Evolutionary conservation across 2,113 vertebrate genomes (phyloP).

Genomic region (Oreochromis tanganicae): DNA sequence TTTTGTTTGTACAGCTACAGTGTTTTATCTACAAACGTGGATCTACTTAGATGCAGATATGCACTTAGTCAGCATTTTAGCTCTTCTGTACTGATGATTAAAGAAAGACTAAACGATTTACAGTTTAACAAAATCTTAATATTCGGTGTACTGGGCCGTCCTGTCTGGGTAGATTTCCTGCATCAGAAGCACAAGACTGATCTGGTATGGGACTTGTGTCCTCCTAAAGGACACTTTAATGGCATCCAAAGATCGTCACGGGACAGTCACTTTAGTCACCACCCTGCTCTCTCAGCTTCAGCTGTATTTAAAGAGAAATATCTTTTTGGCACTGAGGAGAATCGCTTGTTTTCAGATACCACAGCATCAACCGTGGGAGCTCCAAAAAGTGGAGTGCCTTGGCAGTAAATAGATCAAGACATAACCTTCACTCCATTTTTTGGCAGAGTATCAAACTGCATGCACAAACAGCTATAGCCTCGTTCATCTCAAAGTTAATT

Average conservation of each 20-base stretch:
- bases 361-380: slow-evolving; percentile 1
- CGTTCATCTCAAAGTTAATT: slow-evolving; percentile 62
- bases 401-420: slow-evolving; percentile 45
- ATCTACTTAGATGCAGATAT: neutral
- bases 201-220: neutral
- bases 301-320: slow-evolving; percentile 8
- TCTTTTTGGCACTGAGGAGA: neutral
- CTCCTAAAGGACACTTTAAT: neutral
- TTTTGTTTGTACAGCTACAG: neutral
- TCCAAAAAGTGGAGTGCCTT: slow-evolving; percentile 6
- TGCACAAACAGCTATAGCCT: slow-evolving; percentile 16
- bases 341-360: neutral
- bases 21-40: neutral
- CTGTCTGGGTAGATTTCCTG: neutral
- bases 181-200: neutral
- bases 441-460: slow-evolving; percentile 35
- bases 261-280: neutral
- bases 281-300: neutral
- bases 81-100: neutral
- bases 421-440: slow-evolving; percentile 33
- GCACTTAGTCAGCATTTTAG: neutral
- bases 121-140: neutral
- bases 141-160: neutral
- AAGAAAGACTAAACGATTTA: neutral
- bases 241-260: neutral